Evolutionary conservation across 2,888 invertebrate genomes (phyloP), one percentile per base, ranked within the genome.

Genomic region (Phorcus lineatus): DNA sequence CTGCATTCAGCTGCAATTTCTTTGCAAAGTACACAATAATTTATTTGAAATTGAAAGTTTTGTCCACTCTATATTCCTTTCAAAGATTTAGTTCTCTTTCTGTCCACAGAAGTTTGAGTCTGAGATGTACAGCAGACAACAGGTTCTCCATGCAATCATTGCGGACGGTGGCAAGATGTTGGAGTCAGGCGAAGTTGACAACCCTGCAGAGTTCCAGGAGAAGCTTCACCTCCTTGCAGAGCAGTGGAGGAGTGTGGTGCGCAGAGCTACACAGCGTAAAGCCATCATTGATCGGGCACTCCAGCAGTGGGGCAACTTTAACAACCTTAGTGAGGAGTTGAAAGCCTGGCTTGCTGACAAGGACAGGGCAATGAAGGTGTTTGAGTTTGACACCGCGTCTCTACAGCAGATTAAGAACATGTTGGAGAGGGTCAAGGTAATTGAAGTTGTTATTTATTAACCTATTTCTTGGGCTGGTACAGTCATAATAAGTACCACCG

Each of bases 171-270:
- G 90, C 77, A 89, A 89, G 80, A 89, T 91, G 89, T 82, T 91
- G 86, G 84, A 85, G 66, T 85, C 86, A 24, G 91, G 90, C 7
- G 89, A 90, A 77, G 86, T 90, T 17, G 89, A 89, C 53, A 88
- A 92, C 80, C 86, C 82, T 19, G 86, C 86, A n/a, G 90, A 90
- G 57, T 92, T 92, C 80, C 88, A 91, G 82, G 88, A 87, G 70
- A 92, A 92, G 80, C 90, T 92, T 24, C 80, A 83, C 31, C 86
- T 90, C 79, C 86, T 92, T 84, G 88, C 91, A 77, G 90, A 91
- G 54, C 92, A 92, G 84, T 92, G 92, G 92, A 91, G 91, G 85
- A 91, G 90, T 84, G 91, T 92, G 19, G 83, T 89, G 17, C 80
- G 86, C 55, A 83, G 91, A 79, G 88, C 90, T 84, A 89, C 86